phyloP scores from a whole-genome alignment of 1,140 invertebrate genomes.

The Caenorhabditis brenneri region DNA sequence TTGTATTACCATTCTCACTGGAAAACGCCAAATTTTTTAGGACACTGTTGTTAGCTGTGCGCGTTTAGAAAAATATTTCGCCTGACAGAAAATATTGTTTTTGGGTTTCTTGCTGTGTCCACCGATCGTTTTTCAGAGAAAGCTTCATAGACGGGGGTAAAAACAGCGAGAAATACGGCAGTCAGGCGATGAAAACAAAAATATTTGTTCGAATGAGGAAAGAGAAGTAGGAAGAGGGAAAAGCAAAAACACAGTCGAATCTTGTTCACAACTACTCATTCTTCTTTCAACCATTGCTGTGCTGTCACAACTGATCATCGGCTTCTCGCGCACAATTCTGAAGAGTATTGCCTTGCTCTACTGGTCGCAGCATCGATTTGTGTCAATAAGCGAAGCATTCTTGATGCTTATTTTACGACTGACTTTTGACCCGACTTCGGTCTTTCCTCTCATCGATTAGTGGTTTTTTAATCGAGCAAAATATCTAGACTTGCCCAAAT shows the following conservation, averaged over 20 bases:
- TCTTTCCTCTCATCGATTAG: not conserved
- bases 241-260: slow-evolving; percentile 37
- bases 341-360: not conserved
- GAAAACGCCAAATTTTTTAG: too few relatives aligned
- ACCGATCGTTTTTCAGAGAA: slow-evolving; percentile 15
- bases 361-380: not conserved
- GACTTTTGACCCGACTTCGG: not conserved
- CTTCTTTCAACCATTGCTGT: not conserved
- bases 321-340: not conserved
- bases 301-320: not conserved
- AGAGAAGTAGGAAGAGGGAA: not conserved
- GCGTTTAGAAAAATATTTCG: too few relatives aligned
- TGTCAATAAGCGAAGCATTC: not conserved
- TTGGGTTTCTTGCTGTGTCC: not conserved
- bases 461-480: not conserved
- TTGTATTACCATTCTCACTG: too few relatives aligned
- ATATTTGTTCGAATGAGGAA: slow-evolving; percentile 36
- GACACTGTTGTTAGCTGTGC: too few relatives aligned
- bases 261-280: slow-evolving; percentile 14
- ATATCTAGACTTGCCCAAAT: not conserved
- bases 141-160: not conserved
- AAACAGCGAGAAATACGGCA: slow-evolving; percentile 19
- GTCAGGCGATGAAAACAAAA: slow-evolving; percentile 39
- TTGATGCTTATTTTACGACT: not conserved
- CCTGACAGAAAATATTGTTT: slow-evolving; percentile 8